Conservation (phyloP, 2,888 invertebrate species). For the Auanema sp. region DNA sequence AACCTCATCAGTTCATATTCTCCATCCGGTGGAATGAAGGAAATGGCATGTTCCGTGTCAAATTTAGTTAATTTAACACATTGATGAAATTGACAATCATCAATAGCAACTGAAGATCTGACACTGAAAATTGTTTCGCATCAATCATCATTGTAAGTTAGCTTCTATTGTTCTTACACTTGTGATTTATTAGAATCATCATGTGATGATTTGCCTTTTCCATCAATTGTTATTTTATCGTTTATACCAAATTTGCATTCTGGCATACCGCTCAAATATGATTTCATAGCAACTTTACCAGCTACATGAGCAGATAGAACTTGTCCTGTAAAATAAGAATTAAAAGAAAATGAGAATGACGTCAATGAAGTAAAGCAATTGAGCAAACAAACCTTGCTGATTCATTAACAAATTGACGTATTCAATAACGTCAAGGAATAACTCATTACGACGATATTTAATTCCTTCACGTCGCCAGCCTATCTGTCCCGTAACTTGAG, state of each 20-base stretch:
- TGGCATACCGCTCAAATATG: conserved; percentile 98
- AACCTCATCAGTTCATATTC: conserved; percentile 99
- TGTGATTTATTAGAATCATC: conserved; percentile 76
- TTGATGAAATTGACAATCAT: conserved; percentile 99
- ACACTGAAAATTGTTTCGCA: conserved; percentile 64
- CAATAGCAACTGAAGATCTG: conserved; percentile 98
- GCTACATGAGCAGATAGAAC: conserved; percentile 98
- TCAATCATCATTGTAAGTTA: no score
- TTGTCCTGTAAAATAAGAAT: conserved; percentile 74
- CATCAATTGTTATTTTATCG: conserved; percentile 97
- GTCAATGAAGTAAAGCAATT: not conserved
- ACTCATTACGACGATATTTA: conserved; percentile 94
- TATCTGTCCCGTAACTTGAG: conserved; percentile 79
- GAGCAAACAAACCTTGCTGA: conserved; percentile 78
- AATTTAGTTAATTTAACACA: conserved; percentile 99
- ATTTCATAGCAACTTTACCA: conserved; percentile 99
- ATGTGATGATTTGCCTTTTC: conserved; percentile 70
- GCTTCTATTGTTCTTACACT: conserved; percentile 11
- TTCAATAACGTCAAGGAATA: conserved; percentile 96
- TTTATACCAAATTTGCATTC: conserved; percentile 99
- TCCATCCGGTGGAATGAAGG: conserved; percentile 99
- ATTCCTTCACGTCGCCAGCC: conserved; percentile 99
- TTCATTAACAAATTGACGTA: conserved; percentile 99
- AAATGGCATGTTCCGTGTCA: conserved; percentile 99
- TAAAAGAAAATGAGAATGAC: not conserved